Evolutionary conservation across 2,888 invertebrate species (phyloP).

Genomic region (Drosophila multiciliata): DNA sequence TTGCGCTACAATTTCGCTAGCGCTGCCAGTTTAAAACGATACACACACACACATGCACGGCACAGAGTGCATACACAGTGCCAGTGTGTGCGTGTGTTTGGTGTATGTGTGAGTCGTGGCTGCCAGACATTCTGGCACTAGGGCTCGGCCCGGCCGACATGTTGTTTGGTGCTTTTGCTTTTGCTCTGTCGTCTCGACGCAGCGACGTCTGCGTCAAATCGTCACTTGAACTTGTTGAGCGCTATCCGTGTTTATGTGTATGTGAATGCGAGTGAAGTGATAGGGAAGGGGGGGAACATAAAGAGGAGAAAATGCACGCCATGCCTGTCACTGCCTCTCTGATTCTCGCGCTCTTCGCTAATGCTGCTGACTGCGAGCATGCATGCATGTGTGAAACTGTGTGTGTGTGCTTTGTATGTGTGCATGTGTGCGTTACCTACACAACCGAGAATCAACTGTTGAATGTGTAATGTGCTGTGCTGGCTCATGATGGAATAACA

Average conservation of each 20-base stretch:
- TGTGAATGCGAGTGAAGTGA: background rate
- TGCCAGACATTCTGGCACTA: conserved; percentile 84
- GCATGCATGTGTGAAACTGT: background rate
- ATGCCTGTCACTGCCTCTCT: conserved; percentile 27
- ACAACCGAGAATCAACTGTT: conserved; percentile 71
- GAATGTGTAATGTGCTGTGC: conserved; percentile 69
- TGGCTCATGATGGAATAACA: conserved; percentile 46
- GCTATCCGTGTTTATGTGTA: conserved; percentile 28
- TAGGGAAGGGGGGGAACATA: background rate
- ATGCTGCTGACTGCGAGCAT: conserved; percentile 36
- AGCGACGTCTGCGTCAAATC: conserved; percentile 56
- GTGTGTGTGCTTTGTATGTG: conserved; percentile 4
- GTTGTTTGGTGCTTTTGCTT: conserved; percentile 54
- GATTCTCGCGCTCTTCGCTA: conserved; percentile 35
- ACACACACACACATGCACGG: conserved; percentile 17
- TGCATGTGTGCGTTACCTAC: conserved; percentile 29
- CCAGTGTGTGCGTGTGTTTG: conserved; percentile 24
- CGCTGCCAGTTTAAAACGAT: conserved; percentile 62
- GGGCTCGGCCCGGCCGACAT: conserved; percentile 60
- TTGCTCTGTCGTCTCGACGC: conserved; percentile 42
- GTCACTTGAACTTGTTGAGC: conserved; percentile 69
- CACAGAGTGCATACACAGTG: conserved; percentile 29
- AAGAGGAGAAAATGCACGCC: conserved; percentile 26
- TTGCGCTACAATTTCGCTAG: conserved; percentile 76
- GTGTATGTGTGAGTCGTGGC: conserved; percentile 66